Percentiles rank a stretch among this genome's conserved stretches.
Conservation (phyloP, 1,140 invertebrate genomes). For the Andrena cerasifolii region DNA sequence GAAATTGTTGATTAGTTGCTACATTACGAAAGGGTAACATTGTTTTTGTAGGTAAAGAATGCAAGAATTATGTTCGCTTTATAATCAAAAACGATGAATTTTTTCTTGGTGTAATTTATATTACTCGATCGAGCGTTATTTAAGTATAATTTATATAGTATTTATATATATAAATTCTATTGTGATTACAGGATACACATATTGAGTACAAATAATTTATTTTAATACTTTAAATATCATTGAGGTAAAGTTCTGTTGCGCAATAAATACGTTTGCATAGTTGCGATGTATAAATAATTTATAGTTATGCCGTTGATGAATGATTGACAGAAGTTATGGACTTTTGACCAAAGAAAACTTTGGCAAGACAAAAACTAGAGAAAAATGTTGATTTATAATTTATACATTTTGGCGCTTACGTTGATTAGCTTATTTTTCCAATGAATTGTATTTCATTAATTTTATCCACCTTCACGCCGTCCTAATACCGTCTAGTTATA, state of each 20-base stretch:
- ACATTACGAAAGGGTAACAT: conserved; percentile 12
- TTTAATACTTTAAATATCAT: conserved; percentile 19
- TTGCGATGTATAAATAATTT: conserved; percentile 18
- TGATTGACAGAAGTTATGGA: not conserved
- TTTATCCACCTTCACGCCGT: conserved; percentile 57
- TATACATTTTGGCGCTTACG: not conserved
- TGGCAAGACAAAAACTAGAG: conserved; percentile 27
- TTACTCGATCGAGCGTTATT: conserved; percentile 14
- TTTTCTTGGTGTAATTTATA: conserved; percentile 36
- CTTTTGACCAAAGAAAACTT: conserved; percentile 39
- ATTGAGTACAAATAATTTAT: conserved; percentile 64
- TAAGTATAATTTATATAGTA: conserved; percentile 43
- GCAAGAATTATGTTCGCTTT: conserved; percentile 36
- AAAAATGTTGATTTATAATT: conserved; percentile 23
- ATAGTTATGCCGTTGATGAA: conserved; percentile 15
- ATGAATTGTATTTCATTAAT: conserved; percentile 15
- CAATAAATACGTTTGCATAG: conserved; percentile 42
- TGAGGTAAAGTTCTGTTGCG: conserved; percentile 19
- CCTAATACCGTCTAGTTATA: conserved; percentile 53
- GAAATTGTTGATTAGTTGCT: too few relatives aligned
- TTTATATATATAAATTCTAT: conserved; percentile 49
- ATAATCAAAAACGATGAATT: not conserved
- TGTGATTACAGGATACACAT: conserved; percentile 53
- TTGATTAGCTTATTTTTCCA: not conserved
- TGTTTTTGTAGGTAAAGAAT: conserved; percentile 16